Evolutionary conservation across 2,113 vertebrate genomes (phyloP).

Genomic region (Amblyopsis rosae): DNA sequence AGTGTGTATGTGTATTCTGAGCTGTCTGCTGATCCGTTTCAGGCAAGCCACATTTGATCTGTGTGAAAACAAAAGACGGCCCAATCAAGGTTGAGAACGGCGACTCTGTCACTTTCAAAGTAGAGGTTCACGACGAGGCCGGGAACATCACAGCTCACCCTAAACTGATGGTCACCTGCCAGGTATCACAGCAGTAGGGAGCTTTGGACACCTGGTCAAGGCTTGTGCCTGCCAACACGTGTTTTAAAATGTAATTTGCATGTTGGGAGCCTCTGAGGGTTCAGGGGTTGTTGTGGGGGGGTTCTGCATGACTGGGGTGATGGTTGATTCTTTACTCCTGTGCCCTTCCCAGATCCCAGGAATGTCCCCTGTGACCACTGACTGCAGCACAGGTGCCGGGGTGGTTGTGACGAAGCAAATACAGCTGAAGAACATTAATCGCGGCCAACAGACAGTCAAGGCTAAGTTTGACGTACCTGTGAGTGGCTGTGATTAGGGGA

Average conservation of each 20-base stretch:
- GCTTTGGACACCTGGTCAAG: not conserved
- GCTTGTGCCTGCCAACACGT: not conserved
- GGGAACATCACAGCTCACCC: conserved; percentile 84
- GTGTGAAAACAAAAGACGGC: conserved; percentile 79
- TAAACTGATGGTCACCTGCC: conserved; percentile 81
- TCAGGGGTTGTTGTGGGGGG: too few relatives aligned
- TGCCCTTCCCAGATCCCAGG: conserved; percentile 76
- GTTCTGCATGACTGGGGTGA: too few relatives aligned
- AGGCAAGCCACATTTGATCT: conserved; percentile 82
- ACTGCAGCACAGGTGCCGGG: conserved; percentile 86
- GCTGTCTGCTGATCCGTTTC: conserved; percentile 20
- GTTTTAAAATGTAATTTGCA: too few relatives aligned
- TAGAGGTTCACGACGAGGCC: conserved; percentile 86
- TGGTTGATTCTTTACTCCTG: not conserved
- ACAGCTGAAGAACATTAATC: conserved; percentile 80
- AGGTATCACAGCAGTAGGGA: conserved; percentile 73
- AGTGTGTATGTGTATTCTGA: not conserved
- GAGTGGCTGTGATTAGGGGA: conserved; percentile 61
- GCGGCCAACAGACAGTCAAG: conserved; percentile 75
- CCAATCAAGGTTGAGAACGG: conserved; percentile 85
- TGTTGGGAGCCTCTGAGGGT: too few relatives aligned
- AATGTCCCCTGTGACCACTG: conserved; percentile 72
- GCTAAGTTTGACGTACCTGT: conserved; percentile 85
- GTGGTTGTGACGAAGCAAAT: conserved; percentile 80
- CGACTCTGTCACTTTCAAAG: conserved; percentile 76